A percentile compares a stretch with the other conserved stretches of the same genome.
phyloP scores from a whole-genome alignment of 2,113 vertebrate species.

The Catharus fuscescens region DNA sequence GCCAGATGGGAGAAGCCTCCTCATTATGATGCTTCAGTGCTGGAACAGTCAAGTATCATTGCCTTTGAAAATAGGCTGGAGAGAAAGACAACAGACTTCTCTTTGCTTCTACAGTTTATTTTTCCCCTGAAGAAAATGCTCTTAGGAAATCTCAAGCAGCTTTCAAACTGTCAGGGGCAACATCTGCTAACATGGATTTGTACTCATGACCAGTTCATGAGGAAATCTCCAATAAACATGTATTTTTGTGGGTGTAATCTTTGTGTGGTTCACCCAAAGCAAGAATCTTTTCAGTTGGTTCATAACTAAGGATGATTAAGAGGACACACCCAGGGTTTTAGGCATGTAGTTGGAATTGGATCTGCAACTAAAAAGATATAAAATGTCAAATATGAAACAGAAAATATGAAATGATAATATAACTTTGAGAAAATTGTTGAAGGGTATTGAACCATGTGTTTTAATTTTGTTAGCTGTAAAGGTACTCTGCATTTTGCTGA shows the following conservation, averaged over 20 bases:
- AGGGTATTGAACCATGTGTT: not conserved
- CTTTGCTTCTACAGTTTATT: not conserved
- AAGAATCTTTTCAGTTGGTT: not conserved
- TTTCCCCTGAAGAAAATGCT: not conserved
- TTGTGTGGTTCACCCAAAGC: not conserved
- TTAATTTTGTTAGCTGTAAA: not conserved
- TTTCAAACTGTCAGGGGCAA: not conserved
- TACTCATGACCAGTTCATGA: accelerated
- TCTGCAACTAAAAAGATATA: not conserved
- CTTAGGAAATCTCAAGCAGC: not conserved
- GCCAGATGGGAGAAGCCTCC: not conserved
- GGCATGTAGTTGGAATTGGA: not conserved
- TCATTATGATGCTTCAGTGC: not conserved
- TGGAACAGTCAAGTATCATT: not conserved
- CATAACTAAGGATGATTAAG: not conserved
- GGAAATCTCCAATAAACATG: not conserved
- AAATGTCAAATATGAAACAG: not conserved
- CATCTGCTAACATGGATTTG: not conserved
- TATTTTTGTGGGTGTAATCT: not conserved
- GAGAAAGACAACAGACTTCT: not conserved
- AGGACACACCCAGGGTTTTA: not conserved
- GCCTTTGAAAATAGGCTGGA: not conserved
- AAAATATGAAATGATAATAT: not conserved
- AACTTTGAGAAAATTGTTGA: not conserved
- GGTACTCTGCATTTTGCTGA: not conserved